Base-by-base conservation (phyloP, 2,797 vertebrate genomes). In the Pseudotriccus pelzelni region DNA sequence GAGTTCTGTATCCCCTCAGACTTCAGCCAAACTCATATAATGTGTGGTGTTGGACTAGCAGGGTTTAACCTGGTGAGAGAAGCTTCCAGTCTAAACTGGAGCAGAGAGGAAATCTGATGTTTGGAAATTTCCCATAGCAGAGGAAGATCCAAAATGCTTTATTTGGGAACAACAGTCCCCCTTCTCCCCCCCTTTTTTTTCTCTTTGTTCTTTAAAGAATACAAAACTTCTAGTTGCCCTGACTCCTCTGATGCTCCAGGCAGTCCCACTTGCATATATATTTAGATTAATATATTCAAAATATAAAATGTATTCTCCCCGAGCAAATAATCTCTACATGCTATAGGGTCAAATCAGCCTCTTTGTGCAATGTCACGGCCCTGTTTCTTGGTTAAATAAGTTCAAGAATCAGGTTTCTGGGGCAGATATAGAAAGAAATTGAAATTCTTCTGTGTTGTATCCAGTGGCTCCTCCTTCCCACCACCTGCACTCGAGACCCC, bases 331-430 rank as follows among this genome's bases (percentile, higher is more conserved):
- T 75, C 49, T 68, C 70, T 23, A 7, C 43, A 5, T 52, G 86
- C 58, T 24, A 5, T 66, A 47, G 82, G 67, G 52, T 89, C 84
- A 76, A 91, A 58, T 87, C 22, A 20, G 56, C 69, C 72, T 95
- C 84, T 91, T 84, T 94, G 78, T 81, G 77, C 95, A 95, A 96
- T 94, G 96, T 96, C 94, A 73, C 91, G 89, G 93, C 91, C 94
- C 84, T 91, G 84, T 92, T 92, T 77, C 75, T 79, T 84, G 78
- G 80, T 37, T 78, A 92, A 96, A 86, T 83, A 91, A 91, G 94
- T 89, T 83, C 83, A 93, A 93, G 89, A 96, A 96, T 92, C 78
- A 87, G 93, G 96, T 97, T 96, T 95, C 92, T 97, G 78, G 85
- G 92, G 63, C 89, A 39, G 46, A 28, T 73, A 14, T 0, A 46